Evolutionary conservation across 2,113 vertebrate species (phyloP).

Genomic region (Haliaeetus leucogaster): DNA sequence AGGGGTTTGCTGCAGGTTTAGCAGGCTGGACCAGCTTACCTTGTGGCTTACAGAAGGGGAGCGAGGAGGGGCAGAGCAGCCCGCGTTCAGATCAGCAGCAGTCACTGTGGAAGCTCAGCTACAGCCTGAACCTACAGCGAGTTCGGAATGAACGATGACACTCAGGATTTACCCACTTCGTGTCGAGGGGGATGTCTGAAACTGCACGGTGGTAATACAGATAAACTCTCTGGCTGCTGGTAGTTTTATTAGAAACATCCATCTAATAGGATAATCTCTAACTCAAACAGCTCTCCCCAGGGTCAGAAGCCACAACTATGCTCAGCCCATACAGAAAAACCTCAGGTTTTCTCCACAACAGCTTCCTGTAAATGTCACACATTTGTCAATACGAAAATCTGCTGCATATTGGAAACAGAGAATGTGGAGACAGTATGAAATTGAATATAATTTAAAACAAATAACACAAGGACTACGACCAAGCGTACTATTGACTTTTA

Average conservation of each 20-base stretch:
- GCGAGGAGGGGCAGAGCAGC: background rate
- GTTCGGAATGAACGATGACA: rapidly evolving
- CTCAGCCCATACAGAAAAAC: background rate
- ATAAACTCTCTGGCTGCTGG: background rate
- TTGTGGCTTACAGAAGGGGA: background rate
- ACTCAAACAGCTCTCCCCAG: background rate
- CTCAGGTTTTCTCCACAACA: background rate
- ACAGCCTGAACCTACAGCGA: background rate
- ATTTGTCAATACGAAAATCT: constrained; percentile 17
- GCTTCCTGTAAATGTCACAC: background rate
- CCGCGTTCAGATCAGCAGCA: background rate
- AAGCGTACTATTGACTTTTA: background rate
- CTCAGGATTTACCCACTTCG: background rate
- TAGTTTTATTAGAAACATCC: constrained; percentile 16
- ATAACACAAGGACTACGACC: background rate
- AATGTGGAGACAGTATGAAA: background rate
- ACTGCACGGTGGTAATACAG: background rate
- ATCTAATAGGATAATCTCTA: constrained; percentile 5
- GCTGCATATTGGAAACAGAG: background rate
- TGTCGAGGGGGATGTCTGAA: background rate
- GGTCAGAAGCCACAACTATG: constrained; percentile 26
- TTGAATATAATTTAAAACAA: background rate
- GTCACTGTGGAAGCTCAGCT: background rate
- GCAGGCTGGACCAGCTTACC: background rate
- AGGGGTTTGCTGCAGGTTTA: background rate